Evolutionary conservation across 2,797 vertebrate species (phyloP), one percentile per base, ranked within the genome.

Genomic region (Meda fulgida): DNA sequence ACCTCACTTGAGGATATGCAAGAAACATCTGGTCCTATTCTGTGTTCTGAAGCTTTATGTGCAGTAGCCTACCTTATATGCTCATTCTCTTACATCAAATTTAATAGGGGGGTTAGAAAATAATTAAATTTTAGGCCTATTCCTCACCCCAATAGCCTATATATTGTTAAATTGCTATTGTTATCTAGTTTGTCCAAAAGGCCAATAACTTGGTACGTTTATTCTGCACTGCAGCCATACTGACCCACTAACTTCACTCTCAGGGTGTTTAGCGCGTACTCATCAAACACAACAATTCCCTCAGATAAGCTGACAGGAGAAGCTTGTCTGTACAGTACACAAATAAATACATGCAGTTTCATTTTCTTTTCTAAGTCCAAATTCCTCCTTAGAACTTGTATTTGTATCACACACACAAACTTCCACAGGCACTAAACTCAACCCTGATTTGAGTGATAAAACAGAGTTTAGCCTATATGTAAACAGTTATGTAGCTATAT

Each of bases 191-290:
- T 26, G 55, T 40, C 75, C 21, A n/a, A 40, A 78, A 26, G 34
- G 7, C 23, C 23, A 55, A 34, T 76, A 8, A 77, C 48, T 11
- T 46, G 18, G 11, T 21, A 1, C 73, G 40, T 80, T 63, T 66
- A 69, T 60, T 78, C 40, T 38, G 19, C 6, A 7, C 38, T 84
- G 4, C 34, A 71, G 7, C 48, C 84, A 26, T 66, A 80, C 76
- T 85, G 70, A 85, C 83, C 79, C 55, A 81, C 53, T 48, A 40
- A 63, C 67, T 38, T 66, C 26, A 43, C 23, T 11, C 43, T 51
- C 60, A 7, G 7, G 1, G 3, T 38, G 26, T 71, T 31, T 60
- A 65, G 5, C 23, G 36, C 14, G 14, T 55, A 31, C 46, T 46
- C 36, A 16, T 55, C 48, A 79, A 73, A 63, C 79, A 69, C 80